Evolutionary conservation across 2,113 vertebrate species (phyloP), one percentile per base, ranked within the genome.

Genomic region (Burhinus bistriatus): DNA sequence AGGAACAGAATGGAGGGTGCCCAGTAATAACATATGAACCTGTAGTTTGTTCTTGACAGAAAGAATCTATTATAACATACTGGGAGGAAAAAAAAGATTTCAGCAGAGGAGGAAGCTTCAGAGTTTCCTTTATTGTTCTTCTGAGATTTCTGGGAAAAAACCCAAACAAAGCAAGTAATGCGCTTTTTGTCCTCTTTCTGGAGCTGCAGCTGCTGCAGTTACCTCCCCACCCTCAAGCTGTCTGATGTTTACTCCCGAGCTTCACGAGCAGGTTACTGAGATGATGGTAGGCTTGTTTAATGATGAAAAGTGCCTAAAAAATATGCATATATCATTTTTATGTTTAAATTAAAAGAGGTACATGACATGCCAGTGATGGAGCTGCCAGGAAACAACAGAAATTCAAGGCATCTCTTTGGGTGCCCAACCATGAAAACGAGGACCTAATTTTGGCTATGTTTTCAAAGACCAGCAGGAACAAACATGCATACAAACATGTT

Each of bases 201-300:
- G 58, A 96, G 81, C 84, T 81, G 84, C 90, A 91, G 82, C 87
- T 68, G 40, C 96, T 91, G 84, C 87, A 81, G 77, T 89, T 69
- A 32, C 26, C 49, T 87, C 47, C 51, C 38, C 71, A 64, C 66
- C 68, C 87, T 77, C 68, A 64, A 87, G 72, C 84, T 96, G 72
- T 69, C 81, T 89, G 68, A 72, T 83, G 29, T 61, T 87, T 59
- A 47, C 69, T 77, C 72, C 77, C 1, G 5, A 94, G 77, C 38
- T 80, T 72, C 91, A 64, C 84, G 59, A 93, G 84, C 54, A 73
- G 69, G 49, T 93, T 72, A 42, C 49, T 54, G 72, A 55, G 58
- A 58, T 83, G 76, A 55, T 22, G 32, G 22, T 59, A 66, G 64
- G 12, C 51, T 68, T 52, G 38, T 73, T 89, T n/a, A 84, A 47